phyloP scores from a whole-genome alignment of 1,140 invertebrate genomes.

The Diachasmimorpha longicaudata region DNA sequence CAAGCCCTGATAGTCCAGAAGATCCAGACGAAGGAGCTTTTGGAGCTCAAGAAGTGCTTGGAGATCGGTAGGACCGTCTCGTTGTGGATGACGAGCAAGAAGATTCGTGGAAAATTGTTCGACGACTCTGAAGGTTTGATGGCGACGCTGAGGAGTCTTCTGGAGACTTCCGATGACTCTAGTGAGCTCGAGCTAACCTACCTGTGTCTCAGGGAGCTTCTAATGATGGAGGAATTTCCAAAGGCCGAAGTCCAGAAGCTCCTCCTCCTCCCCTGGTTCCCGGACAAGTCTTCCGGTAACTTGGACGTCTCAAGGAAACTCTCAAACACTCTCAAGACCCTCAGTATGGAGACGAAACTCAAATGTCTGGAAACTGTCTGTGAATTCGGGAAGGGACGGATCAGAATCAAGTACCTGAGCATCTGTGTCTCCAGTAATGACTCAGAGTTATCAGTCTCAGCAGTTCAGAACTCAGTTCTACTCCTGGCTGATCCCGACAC shows the following conservation, averaged over 20 bases:
- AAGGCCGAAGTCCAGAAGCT: not conserved
- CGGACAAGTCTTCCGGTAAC: not conserved
- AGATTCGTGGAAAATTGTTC: constrained; percentile 39
- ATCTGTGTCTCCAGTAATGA: constrained; percentile 33
- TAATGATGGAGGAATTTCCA: not conserved
- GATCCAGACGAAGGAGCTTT: constrained; percentile 31
- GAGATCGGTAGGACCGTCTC: constrained; percentile 20
- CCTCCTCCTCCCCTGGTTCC: not conserved
- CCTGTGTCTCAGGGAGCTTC: constrained; percentile 34
- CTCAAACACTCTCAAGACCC: constrained; percentile 34
- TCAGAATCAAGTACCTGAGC: constrained; percentile 42
- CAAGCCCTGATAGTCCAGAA: constrained; percentile 31
- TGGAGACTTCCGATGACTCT: not conserved
- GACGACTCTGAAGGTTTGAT: constrained; percentile 23
- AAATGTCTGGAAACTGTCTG: constrained; percentile 46
- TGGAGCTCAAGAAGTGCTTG: constrained; percentile 36
- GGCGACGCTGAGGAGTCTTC: not conserved
- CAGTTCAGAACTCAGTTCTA: constrained; percentile 43
- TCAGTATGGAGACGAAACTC: constrained; percentile 40
- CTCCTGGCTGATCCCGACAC: constrained; percentile 36
- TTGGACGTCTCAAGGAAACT: not conserved
- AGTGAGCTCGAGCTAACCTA: not conserved
- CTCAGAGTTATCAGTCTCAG: constrained; percentile 39
- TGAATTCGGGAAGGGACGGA: constrained; percentile 35
- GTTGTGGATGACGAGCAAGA: constrained; percentile 14